Evolutionary conservation across 2,888 invertebrate species (phyloP).

Genomic region (Petrolisthes manimaculis): DNA sequence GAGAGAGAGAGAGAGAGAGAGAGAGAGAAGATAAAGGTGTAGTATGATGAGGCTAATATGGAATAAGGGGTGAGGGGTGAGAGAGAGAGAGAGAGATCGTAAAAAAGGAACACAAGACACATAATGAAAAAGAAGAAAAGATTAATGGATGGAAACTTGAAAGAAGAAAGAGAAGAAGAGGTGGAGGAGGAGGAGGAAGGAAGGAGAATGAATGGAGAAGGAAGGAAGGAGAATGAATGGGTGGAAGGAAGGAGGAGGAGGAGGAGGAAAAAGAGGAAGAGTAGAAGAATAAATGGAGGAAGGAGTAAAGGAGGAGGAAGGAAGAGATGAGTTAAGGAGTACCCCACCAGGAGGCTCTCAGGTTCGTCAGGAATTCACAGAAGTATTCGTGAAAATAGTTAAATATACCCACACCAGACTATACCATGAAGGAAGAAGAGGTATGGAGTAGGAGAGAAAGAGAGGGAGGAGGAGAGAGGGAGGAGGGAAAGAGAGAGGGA

Average conservation of each 20-base stretch:
- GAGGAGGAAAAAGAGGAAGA: neutral
- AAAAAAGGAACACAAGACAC: neutral
- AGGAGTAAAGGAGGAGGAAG: neutral
- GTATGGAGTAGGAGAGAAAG: neutral
- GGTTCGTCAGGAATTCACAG: no score
- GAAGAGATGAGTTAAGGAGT: neutral
- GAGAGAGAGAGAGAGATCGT: neutral
- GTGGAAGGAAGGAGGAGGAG: neutral
- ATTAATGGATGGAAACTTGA: neutral
- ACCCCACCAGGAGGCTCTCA: no score
- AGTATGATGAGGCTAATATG: neutral
- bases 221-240: neutral
- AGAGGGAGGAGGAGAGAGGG: neutral
- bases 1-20: slow-evolving; percentile 16
- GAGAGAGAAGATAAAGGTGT: neutral
- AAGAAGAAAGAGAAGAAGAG: neutral
- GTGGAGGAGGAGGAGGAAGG: neutral
- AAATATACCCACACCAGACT: no score
- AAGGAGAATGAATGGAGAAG: neutral
- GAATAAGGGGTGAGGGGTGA: no score
- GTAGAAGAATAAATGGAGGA: neutral
- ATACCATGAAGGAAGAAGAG: neutral
- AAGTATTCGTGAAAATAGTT: no score
- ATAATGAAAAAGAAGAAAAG: neutral
- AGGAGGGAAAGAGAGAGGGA: neutral